Evolutionary conservation across 2,113 vertebrate species (phyloP), one percentile per base, ranked within the genome.

Genomic region (Camarhynchus parvulus): DNA sequence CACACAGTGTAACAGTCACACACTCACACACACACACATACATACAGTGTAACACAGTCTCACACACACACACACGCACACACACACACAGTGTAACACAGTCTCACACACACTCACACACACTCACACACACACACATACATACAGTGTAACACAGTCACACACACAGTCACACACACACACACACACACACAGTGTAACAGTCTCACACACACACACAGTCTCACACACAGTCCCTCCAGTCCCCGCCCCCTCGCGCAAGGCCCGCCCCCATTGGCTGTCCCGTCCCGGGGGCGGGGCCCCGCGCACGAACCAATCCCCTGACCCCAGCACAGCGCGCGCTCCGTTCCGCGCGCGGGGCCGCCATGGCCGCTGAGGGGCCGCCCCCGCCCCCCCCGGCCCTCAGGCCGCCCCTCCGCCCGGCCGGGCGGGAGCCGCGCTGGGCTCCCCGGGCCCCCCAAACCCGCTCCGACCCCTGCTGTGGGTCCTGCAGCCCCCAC

Each of bases 401-500:
- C 23, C 7, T 23, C 41, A 3, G 33, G 15, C 0, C 5, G 8
- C 9, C 3, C 4, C 13, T 17, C 2, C 3, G 25, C 17, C 11
- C 5, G 41, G 41, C 18, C 27, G 18, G 39, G 49, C 24, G 16
- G 52, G 37, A 50, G 31, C 53, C 8, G 63, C 46, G 21, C 44
- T 2, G 53, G 37, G 25, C 22, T 1, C 24, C 5, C 17, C 3
- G 16, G 10, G 44, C 10, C 37, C 16, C 24, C 28, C 27, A 19
- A 39, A 44, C 30, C 39, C 33, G 35, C 50, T 19, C 15, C 31
- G 5, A 20, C 11, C 19, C 23, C 33, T 7, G 35, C 63, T 21
- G 2, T 3, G 35, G 27, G 5, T 23, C 25, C 31, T 21, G 12
- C 15, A n/a, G 10, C 66, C n/a, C 44, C 52, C 59, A 9, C 22